Evolutionary conservation across 2,888 invertebrate species (phyloP).

Genomic region (Pyrochroa serraticornis): DNA sequence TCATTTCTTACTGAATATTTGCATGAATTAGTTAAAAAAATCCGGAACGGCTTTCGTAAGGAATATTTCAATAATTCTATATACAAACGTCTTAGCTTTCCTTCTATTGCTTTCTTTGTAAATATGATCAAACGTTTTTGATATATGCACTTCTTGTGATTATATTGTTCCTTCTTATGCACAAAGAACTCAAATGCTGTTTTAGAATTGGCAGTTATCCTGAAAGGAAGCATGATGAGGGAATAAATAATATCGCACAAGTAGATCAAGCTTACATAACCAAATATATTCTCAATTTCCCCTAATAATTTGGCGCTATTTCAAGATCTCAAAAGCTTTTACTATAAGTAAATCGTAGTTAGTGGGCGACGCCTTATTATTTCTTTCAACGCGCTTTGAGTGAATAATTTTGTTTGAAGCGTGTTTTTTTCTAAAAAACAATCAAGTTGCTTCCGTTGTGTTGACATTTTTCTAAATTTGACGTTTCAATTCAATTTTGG

Average conservation of each 20-base stretch:
- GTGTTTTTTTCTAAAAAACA: too few relatives aligned
- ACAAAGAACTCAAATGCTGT: slow-evolving; percentile 3
- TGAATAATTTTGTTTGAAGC: too few relatives aligned
- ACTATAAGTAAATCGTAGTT: not conserved
- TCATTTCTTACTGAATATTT: too few relatives aligned
- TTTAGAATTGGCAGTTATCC: not conserved
- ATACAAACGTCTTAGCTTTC: not conserved
- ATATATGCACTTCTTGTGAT: slow-evolving; percentile 18
- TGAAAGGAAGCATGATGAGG: slow-evolving; percentile 2
- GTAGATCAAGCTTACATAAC: not conserved
- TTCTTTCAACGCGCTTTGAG: too few relatives aligned
- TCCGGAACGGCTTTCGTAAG: too few relatives aligned
- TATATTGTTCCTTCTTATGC: slow-evolving; percentile 17
- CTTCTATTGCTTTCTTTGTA: slow-evolving; percentile 20
- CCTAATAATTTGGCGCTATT: not conserved
- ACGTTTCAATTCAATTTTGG: too few relatives aligned
- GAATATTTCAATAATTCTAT: slow-evolving; percentile 1
- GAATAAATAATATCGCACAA: slow-evolving; percentile 1
- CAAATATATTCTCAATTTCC: not conserved
- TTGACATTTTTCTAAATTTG: too few relatives aligned
- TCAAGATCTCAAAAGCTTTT: not conserved
- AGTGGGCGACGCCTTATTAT: not conserved
- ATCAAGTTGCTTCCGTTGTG: too few relatives aligned
- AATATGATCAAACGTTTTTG: slow-evolving; percentile 25
- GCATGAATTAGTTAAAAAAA: too few relatives aligned